Evolutionary conservation across 2,888 invertebrate species (phyloP).

Genomic region (Andrena haemorrhoa): DNA sequence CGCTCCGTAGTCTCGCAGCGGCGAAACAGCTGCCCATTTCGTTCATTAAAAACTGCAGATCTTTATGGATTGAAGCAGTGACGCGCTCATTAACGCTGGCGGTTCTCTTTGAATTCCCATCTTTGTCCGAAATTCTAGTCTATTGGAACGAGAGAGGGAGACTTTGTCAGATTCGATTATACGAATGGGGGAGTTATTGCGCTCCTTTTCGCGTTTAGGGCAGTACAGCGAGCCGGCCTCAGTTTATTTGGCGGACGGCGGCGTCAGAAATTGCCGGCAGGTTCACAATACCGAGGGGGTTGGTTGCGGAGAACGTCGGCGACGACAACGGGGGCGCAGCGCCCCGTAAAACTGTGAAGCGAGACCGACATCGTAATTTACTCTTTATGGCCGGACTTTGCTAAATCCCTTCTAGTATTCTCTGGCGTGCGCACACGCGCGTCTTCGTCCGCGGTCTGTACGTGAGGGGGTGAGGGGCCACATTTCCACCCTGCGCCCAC

Average conservation of each 20-base stretch:
- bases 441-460: conserved; percentile 18
- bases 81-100: no score
- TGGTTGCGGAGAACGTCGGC: conserved; percentile 16
- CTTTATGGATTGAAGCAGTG: no score
- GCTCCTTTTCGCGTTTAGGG: neutral
- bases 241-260: conserved; percentile 55
- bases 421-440: conserved; percentile 45
- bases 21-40: no score
- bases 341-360: conserved; percentile 77
- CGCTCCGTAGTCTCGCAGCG: conserved; percentile 1
- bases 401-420: conserved; percentile 76
- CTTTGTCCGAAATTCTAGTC: neutral
- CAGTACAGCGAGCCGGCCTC: neutral
- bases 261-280: conserved; percentile 42
- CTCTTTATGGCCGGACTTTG: conserved; percentile 79
- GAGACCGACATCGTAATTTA: conserved; percentile 80
- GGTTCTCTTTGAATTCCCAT: no score
- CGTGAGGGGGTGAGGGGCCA: neutral
- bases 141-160: neutral
- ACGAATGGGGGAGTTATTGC: neutral
- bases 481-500: neutral
- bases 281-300: conserved; percentile 36
- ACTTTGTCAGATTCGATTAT: neutral
- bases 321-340: conserved; percentile 61
- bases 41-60: no score